phyloP scores from a whole-genome alignment of 2,888 invertebrate genomes.

The Morinoia aosen region DNA sequence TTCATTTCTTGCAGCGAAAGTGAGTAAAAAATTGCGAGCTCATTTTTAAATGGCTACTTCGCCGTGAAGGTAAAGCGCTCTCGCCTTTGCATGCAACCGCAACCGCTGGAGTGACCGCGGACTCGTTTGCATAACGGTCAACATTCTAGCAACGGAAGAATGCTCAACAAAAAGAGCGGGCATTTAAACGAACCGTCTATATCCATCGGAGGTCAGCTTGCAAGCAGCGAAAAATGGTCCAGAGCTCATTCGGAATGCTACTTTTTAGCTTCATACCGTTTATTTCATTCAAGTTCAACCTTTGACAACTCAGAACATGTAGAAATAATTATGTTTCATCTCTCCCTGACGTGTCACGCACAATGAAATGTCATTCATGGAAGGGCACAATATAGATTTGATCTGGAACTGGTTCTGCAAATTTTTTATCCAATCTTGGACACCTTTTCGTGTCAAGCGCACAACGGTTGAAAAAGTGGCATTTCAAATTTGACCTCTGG shows the following conservation, averaged over 20 bases:
- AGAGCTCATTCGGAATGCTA: background rate
- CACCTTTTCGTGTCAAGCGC: background rate
- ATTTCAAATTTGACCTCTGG: slow-evolving; percentile 27
- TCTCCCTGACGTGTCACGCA: background rate
- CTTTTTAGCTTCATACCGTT: background rate
- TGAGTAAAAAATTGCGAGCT: background rate
- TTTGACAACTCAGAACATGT: background rate
- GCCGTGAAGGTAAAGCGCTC: background rate
- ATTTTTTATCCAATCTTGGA: background rate
- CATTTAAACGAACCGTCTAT: slow-evolving; percentile 5
- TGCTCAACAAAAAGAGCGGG: background rate
- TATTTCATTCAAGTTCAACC: background rate
- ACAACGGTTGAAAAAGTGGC: background rate
- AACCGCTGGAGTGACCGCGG: background rate
- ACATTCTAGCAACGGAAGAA: slow-evolving; percentile 22
- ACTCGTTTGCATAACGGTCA: slow-evolving; percentile 21
- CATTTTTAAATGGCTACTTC: background rate
- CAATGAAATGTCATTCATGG: background rate
- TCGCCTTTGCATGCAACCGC: slow-evolving; percentile 1
- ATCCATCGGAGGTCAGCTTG: background rate
- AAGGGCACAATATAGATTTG: background rate
- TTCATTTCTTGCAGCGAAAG: background rate
- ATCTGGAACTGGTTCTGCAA: background rate
- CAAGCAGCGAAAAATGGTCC: slow-evolving; percentile 2
- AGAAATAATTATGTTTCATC: background rate